Conservation (phyloP, 2,113 vertebrate genomes). For the Papio anubis region DNA sequence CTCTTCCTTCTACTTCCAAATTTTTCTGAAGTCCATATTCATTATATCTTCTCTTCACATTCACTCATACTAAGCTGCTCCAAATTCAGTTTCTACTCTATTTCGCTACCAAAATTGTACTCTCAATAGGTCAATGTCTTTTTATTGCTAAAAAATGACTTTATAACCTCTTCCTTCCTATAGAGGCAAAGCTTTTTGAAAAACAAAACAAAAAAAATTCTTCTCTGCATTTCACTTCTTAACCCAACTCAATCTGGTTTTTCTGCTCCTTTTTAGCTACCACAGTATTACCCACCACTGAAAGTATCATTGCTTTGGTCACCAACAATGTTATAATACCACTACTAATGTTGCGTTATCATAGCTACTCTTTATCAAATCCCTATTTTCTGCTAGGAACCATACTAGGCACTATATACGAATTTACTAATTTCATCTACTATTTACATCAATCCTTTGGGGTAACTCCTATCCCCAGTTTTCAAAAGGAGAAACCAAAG, state of each 20-base stretch:
- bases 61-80: background rate
- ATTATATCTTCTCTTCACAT: background rate
- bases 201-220: background rate
- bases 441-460: slow-evolving; percentile 20
- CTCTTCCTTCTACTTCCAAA: slow-evolving; percentile 24
- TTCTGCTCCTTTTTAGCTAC: background rate
- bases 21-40: background rate
- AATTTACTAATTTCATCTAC: background rate
- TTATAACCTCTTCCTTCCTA: background rate
- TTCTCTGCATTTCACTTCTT: background rate
- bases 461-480: background rate
- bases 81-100: background rate
- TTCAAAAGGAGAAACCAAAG: slow-evolving; percentile 42
- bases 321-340: background rate
- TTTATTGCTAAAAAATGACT: slow-evolving; percentile 33
- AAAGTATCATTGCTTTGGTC: background rate
- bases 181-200: background rate
- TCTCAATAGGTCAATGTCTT: background rate
- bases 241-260: background rate
- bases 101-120: background rate
- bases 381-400: background rate
- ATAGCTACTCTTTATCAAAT: background rate
- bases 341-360: background rate
- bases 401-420: background rate
- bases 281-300: background rate